phyloP scores from a whole-genome alignment of 2,888 invertebrate species.

The Macropis europaea region DNA sequence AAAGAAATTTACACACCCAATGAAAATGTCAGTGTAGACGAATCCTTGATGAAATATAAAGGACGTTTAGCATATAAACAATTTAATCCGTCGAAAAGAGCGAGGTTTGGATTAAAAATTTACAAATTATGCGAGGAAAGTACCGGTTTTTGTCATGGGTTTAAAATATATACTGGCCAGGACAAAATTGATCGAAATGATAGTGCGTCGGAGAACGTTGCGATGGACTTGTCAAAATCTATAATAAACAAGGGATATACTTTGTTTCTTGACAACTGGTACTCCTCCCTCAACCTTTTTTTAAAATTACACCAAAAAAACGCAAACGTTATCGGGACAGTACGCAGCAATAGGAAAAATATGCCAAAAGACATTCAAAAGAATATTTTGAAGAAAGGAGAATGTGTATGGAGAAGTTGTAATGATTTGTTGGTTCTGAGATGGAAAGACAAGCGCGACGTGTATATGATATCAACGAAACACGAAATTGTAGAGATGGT shows the following conservation, averaged over 20 bases:
- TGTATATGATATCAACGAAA: no score
- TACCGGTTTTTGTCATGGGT: slow-evolving; percentile 25
- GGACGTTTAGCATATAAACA: slow-evolving; percentile 23
- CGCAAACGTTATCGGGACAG: slow-evolving; percentile 23
- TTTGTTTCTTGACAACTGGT: slow-evolving; percentile 26
- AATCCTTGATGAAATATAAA: slow-evolving; percentile 42
- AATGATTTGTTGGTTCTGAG: no score
- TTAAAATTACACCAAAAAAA: slow-evolving; percentile 17
- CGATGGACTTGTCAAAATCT: slow-evolving; percentile 23
- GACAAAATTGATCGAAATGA: slow-evolving; percentile 17
- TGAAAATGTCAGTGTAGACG: slow-evolving; percentile 41
- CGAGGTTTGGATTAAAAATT: slow-evolving; percentile 45
- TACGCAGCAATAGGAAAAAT: slow-evolving; percentile 22
- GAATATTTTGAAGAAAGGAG: no score
- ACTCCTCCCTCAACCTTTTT: slow-evolving; percentile 27
- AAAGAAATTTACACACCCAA: slow-evolving; percentile 59
- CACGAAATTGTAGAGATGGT: no score
- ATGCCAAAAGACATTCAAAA: slow-evolving; percentile 8
- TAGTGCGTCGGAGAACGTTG: slow-evolving; percentile 27
- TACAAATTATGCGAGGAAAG: slow-evolving; percentile 34
- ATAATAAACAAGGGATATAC: slow-evolving; percentile 15
- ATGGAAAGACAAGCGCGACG: no score
- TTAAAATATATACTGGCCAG: slow-evolving; percentile 34
- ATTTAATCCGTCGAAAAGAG: slow-evolving; percentile 24
- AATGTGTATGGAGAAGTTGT: no score